Evolutionary conservation across 2,113 vertebrate genomes (phyloP).

Genomic region (Diadophis punctatus): DNA sequence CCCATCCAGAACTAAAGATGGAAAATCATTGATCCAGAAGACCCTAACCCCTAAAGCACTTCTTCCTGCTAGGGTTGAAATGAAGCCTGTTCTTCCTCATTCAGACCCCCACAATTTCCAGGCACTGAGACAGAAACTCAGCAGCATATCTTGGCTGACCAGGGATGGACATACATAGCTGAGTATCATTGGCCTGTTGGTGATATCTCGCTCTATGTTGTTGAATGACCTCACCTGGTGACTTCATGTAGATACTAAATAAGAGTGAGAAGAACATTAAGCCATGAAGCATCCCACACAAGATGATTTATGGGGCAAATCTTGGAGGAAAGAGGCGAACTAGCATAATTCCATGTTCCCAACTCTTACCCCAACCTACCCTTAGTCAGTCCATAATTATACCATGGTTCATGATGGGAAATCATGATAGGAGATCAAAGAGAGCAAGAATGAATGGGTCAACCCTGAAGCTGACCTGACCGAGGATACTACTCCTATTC

Average conservation of each 20-base stretch:
- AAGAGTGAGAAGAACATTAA: background rate
- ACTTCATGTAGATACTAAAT: background rate
- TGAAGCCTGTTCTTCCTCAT: background rate
- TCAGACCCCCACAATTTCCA: background rate
- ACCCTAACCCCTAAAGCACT: background rate
- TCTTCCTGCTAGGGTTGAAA: background rate
- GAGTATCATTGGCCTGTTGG: background rate
- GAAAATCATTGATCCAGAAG: background rate
- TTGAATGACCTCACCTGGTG: background rate
- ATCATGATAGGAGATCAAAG: background rate
- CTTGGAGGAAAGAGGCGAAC: background rate
- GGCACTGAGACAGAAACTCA: background rate
- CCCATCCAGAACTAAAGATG: background rate
- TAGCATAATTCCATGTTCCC: background rate
- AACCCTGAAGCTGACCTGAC: no score
- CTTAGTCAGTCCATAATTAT: background rate
- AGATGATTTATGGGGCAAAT: background rate
- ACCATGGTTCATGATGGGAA: background rate
- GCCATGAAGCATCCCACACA: background rate
- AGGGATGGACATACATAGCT: background rate
- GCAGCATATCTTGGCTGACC: background rate
- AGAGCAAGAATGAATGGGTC: background rate
- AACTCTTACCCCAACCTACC: background rate
- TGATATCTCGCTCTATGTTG: background rate
- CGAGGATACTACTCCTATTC: background rate